Base-by-base conservation (phyloP, 2,113 vertebrate species). In the Colistium nudipinnis region DNA sequence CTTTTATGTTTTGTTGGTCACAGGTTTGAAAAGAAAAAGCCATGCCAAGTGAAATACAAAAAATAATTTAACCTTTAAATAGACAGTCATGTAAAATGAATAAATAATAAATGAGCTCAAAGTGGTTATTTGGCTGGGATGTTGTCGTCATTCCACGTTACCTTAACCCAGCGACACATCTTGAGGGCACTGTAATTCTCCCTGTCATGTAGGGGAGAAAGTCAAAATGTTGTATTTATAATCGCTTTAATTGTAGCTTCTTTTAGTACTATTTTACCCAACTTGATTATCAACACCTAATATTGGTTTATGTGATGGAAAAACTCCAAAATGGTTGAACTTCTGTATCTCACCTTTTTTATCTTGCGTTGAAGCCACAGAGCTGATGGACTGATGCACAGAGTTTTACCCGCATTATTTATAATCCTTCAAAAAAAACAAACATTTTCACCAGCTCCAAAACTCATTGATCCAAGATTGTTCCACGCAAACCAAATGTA, bases 351-450 rank as follows among this genome's bases (percentile, higher is more conserved):
- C 49, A 87, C 85, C 69, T 17, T 71, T 1, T 14, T 0, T 16
- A 72, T 45, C 60, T 13, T 51, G 6, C 24, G 4, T 20, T 13
- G 13, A 14, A 87, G 68, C 84, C 84, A 84, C 24, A 7, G 4
- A 8, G 66, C 13, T 0, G 17, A 0, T 6, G 81, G 56, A 39
- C 8, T 35, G 66, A 84, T 45, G 8, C 79, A 84, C 22, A 13
- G 7, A 2, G 7, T 0, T 3, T 4, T 5, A 33, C 0, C 4
- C 10, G 2, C 1, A 0, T 25, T 4, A n/a, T 8, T 57, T 1
- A 0, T 8, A 2, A 84, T 4, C 54, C 85, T 87, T 17, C 3
- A 64, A 57, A 39, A 28, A 70, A 71, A 62, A 25, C 20, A 70
- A 0, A 73, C 11, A n/a, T n/a, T n/a, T n/a, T n/a, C n/a, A n/a